Evolutionary conservation across 2,888 invertebrate genomes (phyloP).

Genomic region (Agelastica alni): DNA sequence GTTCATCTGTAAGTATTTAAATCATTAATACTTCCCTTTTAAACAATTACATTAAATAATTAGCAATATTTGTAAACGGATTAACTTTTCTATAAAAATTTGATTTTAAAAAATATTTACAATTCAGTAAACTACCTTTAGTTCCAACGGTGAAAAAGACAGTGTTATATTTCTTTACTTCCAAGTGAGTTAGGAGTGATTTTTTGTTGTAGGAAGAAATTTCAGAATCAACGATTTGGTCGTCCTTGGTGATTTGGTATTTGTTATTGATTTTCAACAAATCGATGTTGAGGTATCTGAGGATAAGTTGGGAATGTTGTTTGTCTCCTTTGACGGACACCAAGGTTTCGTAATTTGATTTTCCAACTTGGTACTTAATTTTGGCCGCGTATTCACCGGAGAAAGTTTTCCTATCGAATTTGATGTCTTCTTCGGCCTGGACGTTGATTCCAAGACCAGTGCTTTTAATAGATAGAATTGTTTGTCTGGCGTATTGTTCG

Average conservation of each 20-base stretch:
- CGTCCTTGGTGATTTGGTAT: constrained; percentile 58
- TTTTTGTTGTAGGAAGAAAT: constrained; percentile 60
- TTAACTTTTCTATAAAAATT: no score
- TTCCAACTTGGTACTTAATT: constrained; percentile 39
- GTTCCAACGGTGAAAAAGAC: constrained; percentile 61
- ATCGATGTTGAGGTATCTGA: constrained; percentile 58
- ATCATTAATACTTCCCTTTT: no score
- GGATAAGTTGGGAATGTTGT: constrained; percentile 41
- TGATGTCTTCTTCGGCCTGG: constrained; percentile 32
- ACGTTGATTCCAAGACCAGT: constrained; percentile 50
- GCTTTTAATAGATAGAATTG: constrained; percentile 52
- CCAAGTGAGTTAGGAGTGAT: constrained; percentile 57
- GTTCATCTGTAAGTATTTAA: constrained; percentile 52
- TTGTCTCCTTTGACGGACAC: constrained; percentile 37
- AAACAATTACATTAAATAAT: no score
- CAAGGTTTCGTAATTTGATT: constrained; percentile 42
- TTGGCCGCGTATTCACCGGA: constrained; percentile 33
- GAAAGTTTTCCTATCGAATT: constrained; percentile 30
- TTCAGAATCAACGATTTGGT: constrained; percentile 61
- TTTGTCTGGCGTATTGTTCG: not conserved
- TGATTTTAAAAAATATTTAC: no score
- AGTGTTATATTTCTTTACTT: constrained; percentile 63
- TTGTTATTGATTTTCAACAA: constrained; percentile 61
- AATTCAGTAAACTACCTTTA: no score
- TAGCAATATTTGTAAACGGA: no score